Percentiles rank a stretch among this genome's conserved stretches.
Evolutionary conservation across 2,888 invertebrate species (phyloP).

Genomic region (Atethmia centrago): DNA sequence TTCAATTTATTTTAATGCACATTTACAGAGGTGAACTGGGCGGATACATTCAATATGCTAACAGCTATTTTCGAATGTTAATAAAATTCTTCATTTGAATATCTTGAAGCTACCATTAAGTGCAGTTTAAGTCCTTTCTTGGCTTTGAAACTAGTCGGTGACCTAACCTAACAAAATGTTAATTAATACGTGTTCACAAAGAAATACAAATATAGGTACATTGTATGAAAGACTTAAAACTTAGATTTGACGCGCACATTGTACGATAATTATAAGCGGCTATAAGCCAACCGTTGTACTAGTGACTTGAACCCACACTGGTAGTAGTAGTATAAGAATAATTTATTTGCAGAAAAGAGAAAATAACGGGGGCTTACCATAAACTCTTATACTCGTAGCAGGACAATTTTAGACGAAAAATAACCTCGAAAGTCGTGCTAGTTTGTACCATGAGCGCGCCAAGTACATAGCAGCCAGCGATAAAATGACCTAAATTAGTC

Average conservation of each 20-base stretch:
- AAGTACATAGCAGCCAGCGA: too few relatives aligned
- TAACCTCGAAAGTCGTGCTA: too few relatives aligned
- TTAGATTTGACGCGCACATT: not conserved
- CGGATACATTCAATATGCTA: constrained; percentile 41
- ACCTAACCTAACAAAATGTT: not conserved
- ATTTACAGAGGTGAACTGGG: not conserved
- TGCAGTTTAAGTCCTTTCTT: constrained; percentile 12
- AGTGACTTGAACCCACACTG: too few relatives aligned
- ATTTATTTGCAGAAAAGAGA: too few relatives aligned
- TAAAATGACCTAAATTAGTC: too few relatives aligned
- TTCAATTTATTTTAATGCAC: constrained; percentile 24
- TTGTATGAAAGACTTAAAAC: not conserved
- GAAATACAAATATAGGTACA: not conserved
- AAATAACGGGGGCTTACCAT: too few relatives aligned
- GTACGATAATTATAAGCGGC: too few relatives aligned
- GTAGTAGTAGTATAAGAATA: too few relatives aligned
- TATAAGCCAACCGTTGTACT: not conserved
- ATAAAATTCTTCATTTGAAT: constrained; percentile 50
- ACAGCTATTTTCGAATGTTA: constrained; percentile 32
- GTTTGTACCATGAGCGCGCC: too few relatives aligned
- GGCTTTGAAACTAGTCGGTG: not conserved
- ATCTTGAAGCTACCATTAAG: constrained; percentile 4
- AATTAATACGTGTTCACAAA: not conserved
- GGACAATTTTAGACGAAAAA: too few relatives aligned
- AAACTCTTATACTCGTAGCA: too few relatives aligned